These are phyloP conservation scores for Dryoscopus gambensis DNA, from an alignment of 2,113 vertebrate genomes.

Conservation along the genomic window DNA sequence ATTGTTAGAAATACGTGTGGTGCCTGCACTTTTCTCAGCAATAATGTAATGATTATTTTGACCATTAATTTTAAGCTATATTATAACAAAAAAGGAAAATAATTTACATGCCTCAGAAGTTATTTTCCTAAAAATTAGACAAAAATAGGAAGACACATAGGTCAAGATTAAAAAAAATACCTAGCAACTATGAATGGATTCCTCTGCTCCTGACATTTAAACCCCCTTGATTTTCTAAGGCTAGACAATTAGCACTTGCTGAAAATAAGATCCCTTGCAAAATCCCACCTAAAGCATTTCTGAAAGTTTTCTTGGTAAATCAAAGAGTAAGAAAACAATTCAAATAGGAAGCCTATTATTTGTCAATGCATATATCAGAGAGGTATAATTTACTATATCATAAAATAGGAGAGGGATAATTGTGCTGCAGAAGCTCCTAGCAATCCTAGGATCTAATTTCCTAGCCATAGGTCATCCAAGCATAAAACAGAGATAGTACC, in stretches of 20 bases:
- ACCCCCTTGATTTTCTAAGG: not conserved
- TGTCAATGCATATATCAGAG: not conserved
- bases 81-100: not conserved
- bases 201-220: not conserved
- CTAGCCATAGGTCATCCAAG: not conserved
- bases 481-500: not conserved
- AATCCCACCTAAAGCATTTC: not conserved
- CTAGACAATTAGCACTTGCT: not conserved
- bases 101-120: not conserved
- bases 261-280: not conserved
- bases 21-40: constrained; percentile 26
- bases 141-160: not conserved
- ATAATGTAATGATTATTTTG: constrained; percentile 19
- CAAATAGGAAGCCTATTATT: not conserved
- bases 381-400: not conserved
- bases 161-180: not conserved
- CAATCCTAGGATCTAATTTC: not conserved
- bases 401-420: not conserved
- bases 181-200: not conserved
- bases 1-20: constrained; percentile 54
- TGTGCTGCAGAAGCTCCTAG: not conserved
- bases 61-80: not conserved
- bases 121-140: not conserved
- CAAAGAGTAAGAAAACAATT: not conserved
- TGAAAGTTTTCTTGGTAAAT: not conserved